phyloP scores from a whole-genome alignment of 2,113 vertebrate genomes.

The Engraulis encrasicolus region DNA sequence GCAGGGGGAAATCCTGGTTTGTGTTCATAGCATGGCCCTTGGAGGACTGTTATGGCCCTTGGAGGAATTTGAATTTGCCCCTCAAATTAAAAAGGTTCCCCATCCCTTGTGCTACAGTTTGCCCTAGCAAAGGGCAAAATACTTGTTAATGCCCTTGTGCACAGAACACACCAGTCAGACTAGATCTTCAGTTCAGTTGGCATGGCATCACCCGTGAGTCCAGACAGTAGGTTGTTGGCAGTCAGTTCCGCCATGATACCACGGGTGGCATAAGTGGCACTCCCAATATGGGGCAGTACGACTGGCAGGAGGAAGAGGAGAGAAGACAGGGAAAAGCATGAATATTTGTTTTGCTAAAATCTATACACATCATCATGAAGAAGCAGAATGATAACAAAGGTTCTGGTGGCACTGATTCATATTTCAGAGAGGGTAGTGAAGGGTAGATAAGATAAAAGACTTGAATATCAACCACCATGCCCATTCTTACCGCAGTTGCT shows the following conservation, averaged over 20 bases:
- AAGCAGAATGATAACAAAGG: neutral
- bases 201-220: slow-evolving; percentile 71
- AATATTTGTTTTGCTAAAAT: neutral
- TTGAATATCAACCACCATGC: neutral
- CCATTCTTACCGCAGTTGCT: slow-evolving; percentile 72
- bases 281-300: slow-evolving; percentile 76
- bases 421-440: neutral
- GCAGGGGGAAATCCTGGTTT: too few species aligned
- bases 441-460: neutral
- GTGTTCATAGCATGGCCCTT: too few species aligned
- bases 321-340: slow-evolving; percentile 4
- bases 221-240: slow-evolving; percentile 74
- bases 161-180: neutral
- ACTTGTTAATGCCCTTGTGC: neutral
- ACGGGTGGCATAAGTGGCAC: slow-evolving; percentile 75
- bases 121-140: neutral
- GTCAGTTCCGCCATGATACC: slow-evolving; percentile 76
- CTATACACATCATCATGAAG: neutral
- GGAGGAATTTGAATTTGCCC: too few species aligned
- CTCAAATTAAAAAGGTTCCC: too few species aligned
- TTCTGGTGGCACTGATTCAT: neutral
- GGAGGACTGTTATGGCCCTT: too few species aligned
- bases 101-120: neutral
- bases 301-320: slow-evolving; percentile 55
- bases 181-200: slow-evolving; percentile 71